Evolutionary conservation across 2,888 invertebrate genomes (phyloP), one percentile per base, ranked within the genome.

Genomic region (Muscina levida): DNA sequence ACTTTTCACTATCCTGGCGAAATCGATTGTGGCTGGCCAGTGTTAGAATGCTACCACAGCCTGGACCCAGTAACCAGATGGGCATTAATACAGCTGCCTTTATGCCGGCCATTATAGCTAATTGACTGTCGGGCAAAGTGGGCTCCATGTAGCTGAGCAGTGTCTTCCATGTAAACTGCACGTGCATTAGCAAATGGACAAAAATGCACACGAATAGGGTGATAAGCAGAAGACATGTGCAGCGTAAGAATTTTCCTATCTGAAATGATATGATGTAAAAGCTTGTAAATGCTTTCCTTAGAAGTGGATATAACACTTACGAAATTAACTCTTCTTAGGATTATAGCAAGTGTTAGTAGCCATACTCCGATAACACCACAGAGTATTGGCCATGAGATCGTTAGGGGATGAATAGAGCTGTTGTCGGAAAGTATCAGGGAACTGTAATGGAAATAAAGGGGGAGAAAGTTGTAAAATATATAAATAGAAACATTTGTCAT

Each of bases 1-100:
- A 75, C 6, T 86, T 86, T 66, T 94, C 92, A 85, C 93, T 94
- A 85, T 94, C 94, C 85, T 94, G 95, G 84, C 93, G 92, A 86
- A 95, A 95, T 83, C 92, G 92, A 88, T 96, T 96, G 88, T 95
- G 96, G 88, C 96, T 96, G 67, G 96, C 95, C 93, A 96, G 94
- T 86, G 95, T 95, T 72, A 96, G 92, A 56, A 96, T 92, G 17
- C 95, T 95, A 26, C 96, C 96, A 94, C 95, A 96, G 0, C 96
- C 96, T 0, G 96, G 95, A 1, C 97, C 97, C 56, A 97, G 93
- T 0, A 97, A 95, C 89, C 95, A 96, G 62, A 86, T 87, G 56
- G 89, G 85, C 84, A 89, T 85, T 56, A 89, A 48, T 11, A 87
- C 84, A 42, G 85, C 86, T 13, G 82, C 83, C 10, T 84, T 84